Base-by-base conservation (phyloP, 2,113 vertebrate species). In the Cyrtonyx montezumae region DNA sequence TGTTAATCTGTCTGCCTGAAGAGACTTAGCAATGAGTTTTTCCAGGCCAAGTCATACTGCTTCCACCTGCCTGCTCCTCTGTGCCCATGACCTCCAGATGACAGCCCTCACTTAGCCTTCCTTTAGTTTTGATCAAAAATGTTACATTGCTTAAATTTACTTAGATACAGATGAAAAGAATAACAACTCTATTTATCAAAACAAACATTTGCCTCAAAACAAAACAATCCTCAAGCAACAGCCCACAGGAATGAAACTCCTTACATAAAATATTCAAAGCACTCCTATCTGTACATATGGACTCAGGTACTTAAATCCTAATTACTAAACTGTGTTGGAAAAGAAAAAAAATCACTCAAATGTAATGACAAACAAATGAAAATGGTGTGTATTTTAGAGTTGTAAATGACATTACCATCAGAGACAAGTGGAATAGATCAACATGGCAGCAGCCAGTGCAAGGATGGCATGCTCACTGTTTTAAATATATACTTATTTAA, bases 1-100 rank as follows among this genome's bases (percentile, higher is more conserved):
- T 96, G 93, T 96, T 96, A 95, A 96, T 96, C 96, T 71, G 59
- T 68, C 73, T 90, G 82, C 49, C 90, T 83, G 91, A 85, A 93
- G 83, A 91, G 83, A 88, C 53, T 88, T 9, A 8, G 63, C 75
- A 95, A 83, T 1, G 16, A 83, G 32, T 71, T 92, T 86, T 87
- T 88, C 86, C 66, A 61, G 84, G 83, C 71, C 94, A 91, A 90
- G 66, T 92, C 90, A 86, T 65, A 76, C 40, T 75, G 23, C 74
- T 90, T 59, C 40, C 80, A 93, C 79, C 62, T 86, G 73, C 90
- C 69, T 76, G 26, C 32, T 88, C 53, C 94, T 90, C 74, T 84
- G 80, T 45, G 91, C 86, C 88, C 61, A 93, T 81, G 93, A 68
- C 23, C 56, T 68, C 65, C 46, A 37, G 78, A 75, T 59, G 14